Conservation (phyloP, 2,888 invertebrate species). For the Cosmia pyralina region DNA sequence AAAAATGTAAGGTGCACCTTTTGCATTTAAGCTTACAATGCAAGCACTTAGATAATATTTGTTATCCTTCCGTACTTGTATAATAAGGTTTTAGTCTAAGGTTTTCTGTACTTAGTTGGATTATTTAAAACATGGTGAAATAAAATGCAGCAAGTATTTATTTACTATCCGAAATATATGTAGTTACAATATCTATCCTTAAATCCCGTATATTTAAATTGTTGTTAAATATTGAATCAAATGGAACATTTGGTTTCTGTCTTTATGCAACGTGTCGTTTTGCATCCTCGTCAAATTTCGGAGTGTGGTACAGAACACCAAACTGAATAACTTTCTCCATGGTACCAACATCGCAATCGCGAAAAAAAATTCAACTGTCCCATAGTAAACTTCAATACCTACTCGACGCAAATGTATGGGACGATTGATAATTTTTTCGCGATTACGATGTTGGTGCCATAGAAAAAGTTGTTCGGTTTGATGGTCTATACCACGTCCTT, state of each 20-base stretch:
- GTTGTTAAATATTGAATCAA: background rate
- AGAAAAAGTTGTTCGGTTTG: too few species aligned
- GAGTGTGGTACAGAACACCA: too few species aligned
- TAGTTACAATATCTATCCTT: background rate
- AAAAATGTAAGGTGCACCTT: constrained; percentile 5
- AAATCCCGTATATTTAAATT: constrained; percentile 17
- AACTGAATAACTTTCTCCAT: too few species aligned
- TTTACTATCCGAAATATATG: constrained; percentile 27
- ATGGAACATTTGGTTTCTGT: background rate
- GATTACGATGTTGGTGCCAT: too few species aligned
- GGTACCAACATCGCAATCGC: too few species aligned
- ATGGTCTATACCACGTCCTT: too few species aligned
- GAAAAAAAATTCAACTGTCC: too few species aligned
- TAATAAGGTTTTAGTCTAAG: constrained; percentile 27
- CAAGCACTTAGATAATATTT: constrained; percentile 13
- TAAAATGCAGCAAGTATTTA: constrained; percentile 14
- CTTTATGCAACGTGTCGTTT: too few species aligned
- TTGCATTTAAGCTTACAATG: constrained; percentile 2
- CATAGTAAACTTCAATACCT: too few species aligned
- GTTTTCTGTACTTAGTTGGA: constrained; percentile 59
- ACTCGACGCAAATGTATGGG: too few species aligned
- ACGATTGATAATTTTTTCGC: too few species aligned
- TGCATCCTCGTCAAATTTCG: too few species aligned
- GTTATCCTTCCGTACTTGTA: constrained; percentile 22
- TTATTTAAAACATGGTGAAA: constrained; percentile 12